Percentiles rank a stretch among this genome's conserved stretches.
These are phyloP conservation scores for Mungos mungo DNA, from an alignment of 2,113 vertebrate genomes.

Conservation along the genomic window DNA sequence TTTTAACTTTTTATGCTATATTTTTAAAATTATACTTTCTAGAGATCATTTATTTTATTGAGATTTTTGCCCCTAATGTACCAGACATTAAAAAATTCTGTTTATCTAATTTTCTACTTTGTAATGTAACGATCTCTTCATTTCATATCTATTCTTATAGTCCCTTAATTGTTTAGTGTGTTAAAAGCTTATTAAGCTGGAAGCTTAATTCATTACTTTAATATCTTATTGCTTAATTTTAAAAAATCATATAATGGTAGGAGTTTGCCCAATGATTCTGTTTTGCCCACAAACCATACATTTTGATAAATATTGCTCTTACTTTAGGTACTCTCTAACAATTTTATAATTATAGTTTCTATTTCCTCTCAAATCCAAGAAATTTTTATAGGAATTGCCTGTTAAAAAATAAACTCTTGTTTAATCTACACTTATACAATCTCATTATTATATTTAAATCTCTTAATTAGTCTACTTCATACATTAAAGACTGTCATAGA, in stretches of 20 bases:
- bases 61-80: background rate
- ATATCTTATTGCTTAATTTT: conserved; percentile 45
- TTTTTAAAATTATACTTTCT: background rate
- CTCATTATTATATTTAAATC: background rate
- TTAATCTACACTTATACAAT: background rate
- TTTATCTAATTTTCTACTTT: background rate
- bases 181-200: conserved; percentile 1
- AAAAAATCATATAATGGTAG: background rate
- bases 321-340: conserved; percentile 2
- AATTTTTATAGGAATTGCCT: conserved; percentile 23
- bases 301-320: conserved; percentile 51
- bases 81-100: background rate
- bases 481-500: background rate
- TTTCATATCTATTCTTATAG: background rate
- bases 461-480: background rate
- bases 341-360: conserved; percentile 12
- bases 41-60: conserved; percentile 27
- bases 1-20: background rate
- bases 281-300: background rate
- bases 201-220: conserved; percentile 32
- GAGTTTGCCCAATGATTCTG: background rate
- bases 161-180: background rate
- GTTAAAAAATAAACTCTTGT: background rate
- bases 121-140: conserved; percentile 8
- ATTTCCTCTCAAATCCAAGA: conserved; percentile 29